A percentile compares a stretch with the other conserved stretches of the same genome.
Evolutionary conservation across 2,113 vertebrate genomes (phyloP).

Genomic region (Microtus oregoni): DNA sequence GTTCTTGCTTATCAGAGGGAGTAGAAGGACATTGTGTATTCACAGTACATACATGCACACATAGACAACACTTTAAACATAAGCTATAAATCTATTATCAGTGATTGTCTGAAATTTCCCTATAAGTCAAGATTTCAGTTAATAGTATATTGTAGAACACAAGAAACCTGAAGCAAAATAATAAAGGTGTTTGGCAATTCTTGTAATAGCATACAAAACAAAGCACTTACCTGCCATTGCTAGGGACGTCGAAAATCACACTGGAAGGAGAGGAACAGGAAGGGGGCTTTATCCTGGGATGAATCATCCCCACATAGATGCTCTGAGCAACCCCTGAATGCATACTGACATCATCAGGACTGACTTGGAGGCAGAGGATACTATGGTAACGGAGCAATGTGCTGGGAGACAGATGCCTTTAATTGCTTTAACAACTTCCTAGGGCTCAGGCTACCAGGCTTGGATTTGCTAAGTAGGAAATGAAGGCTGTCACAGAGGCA

Average conservation of each 20-base stretch:
- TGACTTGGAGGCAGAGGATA: slow-evolving; percentile 88
- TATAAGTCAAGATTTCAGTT: slow-evolving; percentile 26
- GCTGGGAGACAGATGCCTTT: slow-evolving; percentile 87
- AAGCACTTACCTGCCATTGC: slow-evolving; percentile 83
- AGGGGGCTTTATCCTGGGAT: slow-evolving; percentile 77
- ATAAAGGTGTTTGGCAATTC: slow-evolving; percentile 55
- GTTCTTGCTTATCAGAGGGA: neutral
- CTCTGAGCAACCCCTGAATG: slow-evolving; percentile 87
- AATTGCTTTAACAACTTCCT: slow-evolving; percentile 92
- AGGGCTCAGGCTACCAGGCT: slow-evolving; percentile 84
- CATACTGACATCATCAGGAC: slow-evolving; percentile 91
- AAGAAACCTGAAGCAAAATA: slow-evolving; percentile 42
- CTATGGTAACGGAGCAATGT: slow-evolving; percentile 91
- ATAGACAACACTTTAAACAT: slow-evolving; percentile 46
- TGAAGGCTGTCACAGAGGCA: slow-evolving; percentile 82
- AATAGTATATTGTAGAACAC: slow-evolving; percentile 40
- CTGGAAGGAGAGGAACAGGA: slow-evolving; percentile 53
- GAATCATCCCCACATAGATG: slow-evolving; percentile 87
- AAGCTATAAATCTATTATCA: slow-evolving; percentile 53
- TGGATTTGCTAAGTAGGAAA: slow-evolving; percentile 87
- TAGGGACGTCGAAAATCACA: slow-evolving; percentile 69
- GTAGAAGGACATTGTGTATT: neutral
- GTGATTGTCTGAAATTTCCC: slow-evolving; percentile 45
- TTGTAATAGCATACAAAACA: slow-evolving; percentile 53
- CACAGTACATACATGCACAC: neutral